Percentiles rank a stretch among this genome's conserved stretches.
Evolutionary conservation across 2,113 vertebrate genomes (phyloP).

Genomic region (Sebastes schlegelii): DNA sequence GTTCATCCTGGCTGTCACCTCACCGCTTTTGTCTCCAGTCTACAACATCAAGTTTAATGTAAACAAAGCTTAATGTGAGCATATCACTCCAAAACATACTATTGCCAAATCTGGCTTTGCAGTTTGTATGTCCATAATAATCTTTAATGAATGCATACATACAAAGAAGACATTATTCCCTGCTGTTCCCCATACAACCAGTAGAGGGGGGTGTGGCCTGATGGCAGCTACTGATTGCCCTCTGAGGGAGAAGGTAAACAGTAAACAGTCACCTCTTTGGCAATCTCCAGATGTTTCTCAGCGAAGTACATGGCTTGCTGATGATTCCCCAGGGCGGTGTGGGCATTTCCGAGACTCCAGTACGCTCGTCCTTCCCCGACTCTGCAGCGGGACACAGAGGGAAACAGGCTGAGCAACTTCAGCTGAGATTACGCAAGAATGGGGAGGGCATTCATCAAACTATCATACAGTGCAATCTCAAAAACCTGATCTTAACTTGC

Average conservation of each 20-base stretch:
- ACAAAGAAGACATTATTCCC: not conserved
- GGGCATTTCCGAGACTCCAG: conserved; percentile 98
- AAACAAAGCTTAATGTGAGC: not conserved
- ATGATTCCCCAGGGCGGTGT: conserved; percentile 96
- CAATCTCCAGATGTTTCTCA: conserved; percentile 97
- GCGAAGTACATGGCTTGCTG: conserved; percentile 95
- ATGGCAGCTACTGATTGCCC: conserved; percentile 1
- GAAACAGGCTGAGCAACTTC: conserved; percentile 59
- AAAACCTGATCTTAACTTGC: not conserved
- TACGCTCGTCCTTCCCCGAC: conserved; percentile 95
- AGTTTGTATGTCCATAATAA: not conserved
- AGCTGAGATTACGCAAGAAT: conserved; percentile 47
- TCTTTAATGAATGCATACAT: not conserved
- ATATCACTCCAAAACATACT: not conserved
- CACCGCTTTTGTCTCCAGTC: conserved; percentile 91
- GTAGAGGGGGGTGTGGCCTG: conserved; percentile 59
- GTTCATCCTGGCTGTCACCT: conserved; percentile 93
- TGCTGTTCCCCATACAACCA: conserved; percentile 50
- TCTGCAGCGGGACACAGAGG: conserved; percentile 80
- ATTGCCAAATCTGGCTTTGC: not conserved
- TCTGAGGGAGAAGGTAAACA: conserved; percentile 35
- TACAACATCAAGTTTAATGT: conserved; percentile 41
- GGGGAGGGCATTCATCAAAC: conserved; percentile 7
- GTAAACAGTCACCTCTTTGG: conserved; percentile 90
- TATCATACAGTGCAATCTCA: not conserved